Evolutionary conservation across 2,888 invertebrate genomes (phyloP).

Genomic region (Plagiodera versicolora): DNA sequence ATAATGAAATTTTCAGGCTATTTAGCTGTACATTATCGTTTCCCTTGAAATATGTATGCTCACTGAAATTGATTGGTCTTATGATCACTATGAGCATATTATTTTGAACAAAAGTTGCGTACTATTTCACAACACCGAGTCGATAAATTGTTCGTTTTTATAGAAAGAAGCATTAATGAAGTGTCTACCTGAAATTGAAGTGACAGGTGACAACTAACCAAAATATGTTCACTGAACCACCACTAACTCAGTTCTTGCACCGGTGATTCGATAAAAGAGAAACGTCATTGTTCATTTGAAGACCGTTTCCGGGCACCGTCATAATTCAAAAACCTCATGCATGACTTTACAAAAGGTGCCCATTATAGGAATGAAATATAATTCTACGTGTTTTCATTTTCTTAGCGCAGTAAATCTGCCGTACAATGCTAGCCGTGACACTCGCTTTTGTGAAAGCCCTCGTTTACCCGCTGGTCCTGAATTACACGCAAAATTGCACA

Average conservation of each 20-base stretch:
- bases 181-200: constrained; percentile 13
- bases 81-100: too few relatives aligned
- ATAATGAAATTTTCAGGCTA: too few relatives aligned
- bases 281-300: constrained; percentile 23
- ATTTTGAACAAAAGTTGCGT: too few relatives aligned
- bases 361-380: constrained; percentile 27
- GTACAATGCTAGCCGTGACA: constrained; percentile 40
- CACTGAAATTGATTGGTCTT: too few relatives aligned
- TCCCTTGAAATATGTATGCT: too few relatives aligned
- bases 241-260: constrained; percentile 24
- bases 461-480: constrained; percentile 38
- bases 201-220: constrained; percentile 19
- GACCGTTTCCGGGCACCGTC: constrained; percentile 20
- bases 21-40: too few relatives aligned
- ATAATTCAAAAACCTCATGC: constrained; percentile 21
- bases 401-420: constrained; percentile 29
- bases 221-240: constrained; percentile 24
- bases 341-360: constrained; percentile 26
- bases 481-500: constrained; percentile 53
- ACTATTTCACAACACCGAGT: not conserved
- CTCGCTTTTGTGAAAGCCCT: constrained; percentile 37
- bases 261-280: constrained; percentile 21
- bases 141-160: not conserved
- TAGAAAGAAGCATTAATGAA: constrained; percentile 16
- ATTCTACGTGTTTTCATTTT: constrained; percentile 28